Percentiles rank a stretch among this genome's conserved stretches.
phyloP scores from a whole-genome alignment of 1,140 invertebrate species.

The Ctenoplectra terminalis region DNA sequence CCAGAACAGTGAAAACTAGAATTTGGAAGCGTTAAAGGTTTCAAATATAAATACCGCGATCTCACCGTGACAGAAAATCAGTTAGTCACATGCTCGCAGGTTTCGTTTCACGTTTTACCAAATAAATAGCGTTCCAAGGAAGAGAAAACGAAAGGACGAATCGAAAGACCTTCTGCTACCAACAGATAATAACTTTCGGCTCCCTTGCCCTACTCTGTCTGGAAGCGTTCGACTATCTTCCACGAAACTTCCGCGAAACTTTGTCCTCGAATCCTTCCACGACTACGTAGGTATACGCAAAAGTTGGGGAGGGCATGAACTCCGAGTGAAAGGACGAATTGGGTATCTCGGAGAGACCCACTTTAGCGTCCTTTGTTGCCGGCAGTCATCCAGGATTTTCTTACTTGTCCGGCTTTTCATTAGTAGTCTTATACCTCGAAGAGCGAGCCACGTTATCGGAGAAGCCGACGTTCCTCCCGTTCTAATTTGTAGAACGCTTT shows the following conservation, averaged over 20 bases:
- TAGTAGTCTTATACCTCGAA: constrained; percentile 11
- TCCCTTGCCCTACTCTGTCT: constrained; percentile 15
- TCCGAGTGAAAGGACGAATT: constrained; percentile 49
- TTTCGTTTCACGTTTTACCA: background rate
- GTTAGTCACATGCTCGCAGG: no score
- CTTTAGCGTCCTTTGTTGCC: constrained; percentile 52
- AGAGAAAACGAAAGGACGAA: constrained; percentile 33
- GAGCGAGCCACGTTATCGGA: background rate
- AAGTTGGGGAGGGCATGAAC: constrained; percentile 44
- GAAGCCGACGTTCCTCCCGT: background rate
- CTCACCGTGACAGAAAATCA: no score
- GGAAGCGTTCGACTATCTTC: constrained; percentile 46
- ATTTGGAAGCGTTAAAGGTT: no score
- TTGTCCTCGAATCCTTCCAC: constrained; percentile 51
- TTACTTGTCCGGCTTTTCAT: constrained; percentile 31
- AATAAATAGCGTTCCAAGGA: constrained; percentile 42
- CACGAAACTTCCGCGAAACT: constrained; percentile 58
- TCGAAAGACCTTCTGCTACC: constrained; percentile 63
- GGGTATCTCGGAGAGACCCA: constrained; percentile 52
- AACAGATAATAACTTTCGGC: constrained; percentile 73
- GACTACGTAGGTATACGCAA: constrained; percentile 33
- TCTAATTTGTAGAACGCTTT: constrained; percentile 4
- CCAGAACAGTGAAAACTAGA: no score
- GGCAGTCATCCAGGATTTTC: constrained; percentile 44
- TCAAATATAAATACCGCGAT: no score